Evolutionary conservation across 2,888 invertebrate genomes (phyloP), one percentile per base, ranked within the genome.

Genomic region (Melanchra persicariae): DNA sequence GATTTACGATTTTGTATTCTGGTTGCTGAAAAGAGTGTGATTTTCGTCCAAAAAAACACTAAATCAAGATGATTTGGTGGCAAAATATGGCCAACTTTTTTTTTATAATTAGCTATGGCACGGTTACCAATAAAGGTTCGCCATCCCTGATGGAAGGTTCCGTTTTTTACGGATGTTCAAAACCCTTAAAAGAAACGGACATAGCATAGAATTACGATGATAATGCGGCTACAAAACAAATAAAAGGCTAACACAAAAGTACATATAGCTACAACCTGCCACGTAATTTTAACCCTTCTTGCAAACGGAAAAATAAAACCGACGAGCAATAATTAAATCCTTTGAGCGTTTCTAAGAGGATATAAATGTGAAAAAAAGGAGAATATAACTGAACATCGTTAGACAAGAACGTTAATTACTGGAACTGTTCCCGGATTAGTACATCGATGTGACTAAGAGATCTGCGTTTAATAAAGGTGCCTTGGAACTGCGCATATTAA

Each of bases 381-480:
- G 80, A 75, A 81, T 77, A 83, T 77, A 83, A 87, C 83, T 85
- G 87, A 87, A 88, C 87, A 85, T 85, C 85, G 86, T 89, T 87
- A 87, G 87, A 84, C 37, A 67, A 84, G 84, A 85, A 68, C 87
- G 88, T 89, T 91, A 91, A 91, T 91, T 91, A 91, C 87, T 84
- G 76, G 75, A 80, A 83, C 85, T 83, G 78, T 62, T 70, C 54
- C 70, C 54, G 87, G 86, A 87, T 88, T 88, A 88, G 77, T 78
- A 78, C 83, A 83, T 83, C 81, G 82, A 79, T 68, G 43, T 24
- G 37, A 70, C 68, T 62, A 40, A 55, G 49, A 60, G 57, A 64
- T 63, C 68, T 58, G 9, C n/a, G 49, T 55, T 77, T 65, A 62
- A 47, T 62, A 77, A 51, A 52, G 57, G 45, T 49, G 37, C 22